Evolutionary conservation across 2,888 invertebrate genomes (phyloP).

Genomic region (Brassicogethes aeneus): DNA sequence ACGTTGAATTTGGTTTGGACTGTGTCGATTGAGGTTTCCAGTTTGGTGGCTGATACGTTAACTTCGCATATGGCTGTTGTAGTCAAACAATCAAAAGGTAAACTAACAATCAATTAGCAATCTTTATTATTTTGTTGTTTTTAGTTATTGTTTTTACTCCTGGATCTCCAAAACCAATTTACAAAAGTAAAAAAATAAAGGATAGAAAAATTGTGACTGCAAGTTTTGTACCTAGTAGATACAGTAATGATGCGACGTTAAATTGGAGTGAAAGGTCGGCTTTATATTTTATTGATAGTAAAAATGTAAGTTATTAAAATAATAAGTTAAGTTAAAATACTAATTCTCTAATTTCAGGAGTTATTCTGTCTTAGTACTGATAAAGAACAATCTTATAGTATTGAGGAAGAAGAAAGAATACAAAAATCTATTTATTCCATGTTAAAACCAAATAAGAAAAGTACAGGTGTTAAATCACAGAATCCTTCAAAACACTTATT

Average conservation of each 20-base stretch:
- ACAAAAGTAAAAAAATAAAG: slow-evolving; percentile 33
- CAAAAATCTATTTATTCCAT: too few species aligned
- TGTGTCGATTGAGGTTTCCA: slow-evolving; percentile 45
- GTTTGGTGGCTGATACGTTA: slow-evolving; percentile 51
- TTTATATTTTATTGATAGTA: slow-evolving; percentile 51
- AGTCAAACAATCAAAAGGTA: slow-evolving; percentile 55
- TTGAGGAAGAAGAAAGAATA: too few species aligned
- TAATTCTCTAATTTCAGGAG: slow-evolving; percentile 26
- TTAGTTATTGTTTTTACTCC: slow-evolving; percentile 58
- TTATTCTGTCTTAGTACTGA: slow-evolving; percentile 27
- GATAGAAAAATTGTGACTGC: slow-evolving; percentile 42
- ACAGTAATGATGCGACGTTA: slow-evolving; percentile 37
- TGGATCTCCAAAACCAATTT: slow-evolving; percentile 46
- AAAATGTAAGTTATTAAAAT: slow-evolving; percentile 42
- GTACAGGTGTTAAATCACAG: too few species aligned
- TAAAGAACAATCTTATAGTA: slow-evolving; percentile 14
- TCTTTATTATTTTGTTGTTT: slow-evolving; percentile 25
- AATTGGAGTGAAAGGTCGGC: slow-evolving; percentile 55
- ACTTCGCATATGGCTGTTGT: slow-evolving; percentile 61
- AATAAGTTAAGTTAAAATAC: slow-evolving; percentile 4
- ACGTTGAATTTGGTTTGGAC: slow-evolving; percentile 62
- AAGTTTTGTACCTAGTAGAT: slow-evolving; percentile 49
- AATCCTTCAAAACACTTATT: slow-evolving; percentile 22
- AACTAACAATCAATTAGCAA: slow-evolving; percentile 28
- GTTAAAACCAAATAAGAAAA: too few species aligned